Evolutionary conservation across 2,888 invertebrate genomes (phyloP), one percentile per base, ranked within the genome.

Genomic region (Drosophila mettleri): DNA sequence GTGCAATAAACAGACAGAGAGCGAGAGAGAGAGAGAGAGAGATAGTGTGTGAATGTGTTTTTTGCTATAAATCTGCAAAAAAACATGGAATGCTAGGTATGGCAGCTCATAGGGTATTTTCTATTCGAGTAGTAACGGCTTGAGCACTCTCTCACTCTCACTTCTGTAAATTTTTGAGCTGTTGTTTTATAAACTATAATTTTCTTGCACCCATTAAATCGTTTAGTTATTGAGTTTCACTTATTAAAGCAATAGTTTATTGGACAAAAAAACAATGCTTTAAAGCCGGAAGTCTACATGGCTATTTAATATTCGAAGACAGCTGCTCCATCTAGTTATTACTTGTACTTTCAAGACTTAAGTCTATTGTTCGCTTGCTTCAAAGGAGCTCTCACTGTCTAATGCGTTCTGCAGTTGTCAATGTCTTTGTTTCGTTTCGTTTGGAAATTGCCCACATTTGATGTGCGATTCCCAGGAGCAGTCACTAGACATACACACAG

Each of bases 311-410:
- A 20, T n/a, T 20, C 9, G 8, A 8, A 14, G 29, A 18, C 46
- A 46, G 29, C 46, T 46, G 8, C 8, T 46, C 2, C 8, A 4
- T 46, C 46, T 8, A 31, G 29, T 20, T 9, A 14, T 46, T 46
- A 31, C 1, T 22, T 29, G 3, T 41, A 18, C 12, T n/a, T n/a
- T 31, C 0, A 9, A 22, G 31, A 16, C 31, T 34, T 33, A 29
- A 36, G 34, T 64, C 34, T n/a, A 34, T 64, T 54, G 64, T 65
- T 34, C 14, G 16, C 4, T 9, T 34, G 24, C 16, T 10, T 16
- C 10, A 48, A 7, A 20, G 18, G 20, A 54, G 53, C 38, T 64
- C 22, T 63, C 38, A 33, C 14, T 48, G 65, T 29, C 46, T 22
- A 38, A 29, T 65, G 31, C 36, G 38, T 45, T 38, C 14, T n/a